phyloP scores from a whole-genome alignment of 1,140 invertebrate genomes.

The Chlorops oryzae region DNA sequence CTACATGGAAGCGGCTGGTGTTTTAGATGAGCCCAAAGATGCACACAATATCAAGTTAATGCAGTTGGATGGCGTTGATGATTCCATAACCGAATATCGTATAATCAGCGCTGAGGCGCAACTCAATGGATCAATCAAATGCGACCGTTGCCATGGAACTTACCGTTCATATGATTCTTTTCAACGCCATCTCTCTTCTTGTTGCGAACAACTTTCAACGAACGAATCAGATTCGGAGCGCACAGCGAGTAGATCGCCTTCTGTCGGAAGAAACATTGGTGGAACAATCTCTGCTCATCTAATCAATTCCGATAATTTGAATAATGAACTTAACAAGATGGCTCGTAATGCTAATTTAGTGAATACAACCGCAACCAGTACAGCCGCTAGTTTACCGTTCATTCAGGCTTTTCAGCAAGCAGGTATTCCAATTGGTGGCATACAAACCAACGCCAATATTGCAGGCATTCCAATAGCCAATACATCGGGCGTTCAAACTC shows the following conservation, averaged over 20 bases:
- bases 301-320: not conserved
- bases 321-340: no score
- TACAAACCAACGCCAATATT: slow-evolving; percentile 4
- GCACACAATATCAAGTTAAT: slow-evolving; percentile 55
- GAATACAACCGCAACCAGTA: slow-evolving; percentile 25
- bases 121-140: slow-evolving; percentile 68
- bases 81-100: slow-evolving; percentile 52
- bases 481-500: slow-evolving; percentile 36
- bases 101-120: slow-evolving; percentile 46
- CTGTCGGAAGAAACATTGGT: slow-evolving; percentile 5
- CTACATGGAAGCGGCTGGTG: slow-evolving; percentile 50
- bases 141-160: slow-evolving; percentile 78
- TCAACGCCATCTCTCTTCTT: slow-evolving; percentile 71
- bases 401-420: slow-evolving; percentile 32
- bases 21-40: slow-evolving; percentile 51
- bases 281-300: not conserved
- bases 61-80: slow-evolving; percentile 70
- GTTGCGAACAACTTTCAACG: slow-evolving; percentile 62
- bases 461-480: slow-evolving; percentile 6
- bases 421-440: slow-evolving; percentile 26
- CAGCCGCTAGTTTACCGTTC: slow-evolving; percentile 30
- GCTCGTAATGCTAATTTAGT: no score
- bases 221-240: slow-evolving; percentile 69
- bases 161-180: slow-evolving; percentile 84
- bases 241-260: slow-evolving; percentile 23